Evolutionary conservation across 2,797 vertebrate genomes (phyloP), one percentile per base, ranked within the genome.

Genomic region (Hephaestus fuliginosus): DNA sequence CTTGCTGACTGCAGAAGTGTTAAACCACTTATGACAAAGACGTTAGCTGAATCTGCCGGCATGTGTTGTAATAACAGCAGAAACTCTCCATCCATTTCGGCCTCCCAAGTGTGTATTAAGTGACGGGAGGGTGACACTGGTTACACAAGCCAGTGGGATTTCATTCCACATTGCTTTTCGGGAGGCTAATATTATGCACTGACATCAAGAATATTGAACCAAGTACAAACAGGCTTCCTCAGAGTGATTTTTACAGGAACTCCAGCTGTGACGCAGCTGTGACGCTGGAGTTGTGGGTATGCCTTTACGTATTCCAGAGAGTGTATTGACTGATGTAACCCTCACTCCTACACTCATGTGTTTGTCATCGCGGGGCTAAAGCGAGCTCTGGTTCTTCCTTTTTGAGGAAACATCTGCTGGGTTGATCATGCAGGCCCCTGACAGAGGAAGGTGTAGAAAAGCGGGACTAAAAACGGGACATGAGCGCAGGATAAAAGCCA

Each of bases 401-500:
- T 86, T 57, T 66, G 81, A 91, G 91, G 88, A 94, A 92, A 89
- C 91, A 94, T 92, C 92, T 95, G 92, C 87, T 68, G 44, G 64
- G 70, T 70, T 76, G 77, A 80, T 92, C 84, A 78, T 22, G 20
- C 64, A 57, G 82, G 39, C 71, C 79, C 66, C 69, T 66, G 48
- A 82, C 74, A 72, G 33, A 78, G 36, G 70, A 78, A 78, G 63
- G 58, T 72, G 44, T 57, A 66, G 48, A 70, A 83, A 81, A 65
- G 25, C 53, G n/a, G n/a, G n/a, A n/a, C n/a, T n/a, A 53, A 22
- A 2, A 74, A 70, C 62, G 58, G 73, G 48, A 81, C 82, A 75
- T 41, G 36, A 73, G 25, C 39, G 49, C 25, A 44, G 41, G 52
- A 60, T 46, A 39, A 80, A 46, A 75, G 28, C 22, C 28, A 55